Percentiles rank a stretch among this genome's conserved stretches.
Evolutionary conservation across 64 coral and sea anemone species (phyloP).

Genomic region (Astreopora myriophthalma): DNA sequence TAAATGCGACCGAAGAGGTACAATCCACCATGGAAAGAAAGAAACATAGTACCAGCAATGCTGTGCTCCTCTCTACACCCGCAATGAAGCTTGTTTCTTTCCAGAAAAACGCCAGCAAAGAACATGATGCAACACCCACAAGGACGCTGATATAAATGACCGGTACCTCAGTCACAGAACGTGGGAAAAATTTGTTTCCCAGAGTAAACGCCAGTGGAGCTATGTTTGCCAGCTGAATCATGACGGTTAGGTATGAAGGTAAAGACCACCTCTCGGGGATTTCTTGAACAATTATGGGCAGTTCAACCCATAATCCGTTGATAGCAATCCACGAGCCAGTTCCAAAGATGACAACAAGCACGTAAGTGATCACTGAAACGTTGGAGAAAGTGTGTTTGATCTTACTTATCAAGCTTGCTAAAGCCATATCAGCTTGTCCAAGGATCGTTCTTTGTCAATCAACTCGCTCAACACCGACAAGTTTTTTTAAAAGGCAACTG

Average conservation of each 20-base stretch:
- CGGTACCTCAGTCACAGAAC: slow-evolving; percentile 66
- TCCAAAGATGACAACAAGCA: slow-evolving; percentile 83
- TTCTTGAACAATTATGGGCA: slow-evolving; percentile 93
- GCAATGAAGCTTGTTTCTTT: slow-evolving; percentile 78
- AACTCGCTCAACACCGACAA: too few species aligned
- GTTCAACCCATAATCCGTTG: slow-evolving; percentile 97
- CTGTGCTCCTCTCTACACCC: slow-evolving; percentile 71
- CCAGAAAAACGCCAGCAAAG: slow-evolving; percentile 82
- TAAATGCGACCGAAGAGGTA: slow-evolving; percentile 92
- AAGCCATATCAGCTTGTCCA: neutral
- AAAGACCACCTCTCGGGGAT: slow-evolving; percentile 93
- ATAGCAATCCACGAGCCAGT: slow-evolving; percentile 90
- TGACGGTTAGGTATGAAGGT: slow-evolving; percentile 88
- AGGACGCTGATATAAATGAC: slow-evolving; percentile 63
- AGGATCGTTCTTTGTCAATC: neutral
- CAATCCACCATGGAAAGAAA: slow-evolving; percentile 90
- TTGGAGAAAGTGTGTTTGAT: slow-evolving; percentile 40
- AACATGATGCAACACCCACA: slow-evolving; percentile 69
- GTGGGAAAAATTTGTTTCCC: slow-evolving; percentile 80
- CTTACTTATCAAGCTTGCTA: slow-evolving; percentile 42
- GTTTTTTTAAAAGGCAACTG: too few species aligned
- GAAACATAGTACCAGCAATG: slow-evolving; percentile 77
- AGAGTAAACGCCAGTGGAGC: slow-evolving; percentile 80
- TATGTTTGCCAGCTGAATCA: slow-evolving; percentile 96
- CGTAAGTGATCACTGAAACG: slow-evolving; percentile 70